These are phyloP conservation scores for Alectoris magna DNA, from an alignment of 2,797 vertebrate species.

Conservation along the genomic window DNA sequence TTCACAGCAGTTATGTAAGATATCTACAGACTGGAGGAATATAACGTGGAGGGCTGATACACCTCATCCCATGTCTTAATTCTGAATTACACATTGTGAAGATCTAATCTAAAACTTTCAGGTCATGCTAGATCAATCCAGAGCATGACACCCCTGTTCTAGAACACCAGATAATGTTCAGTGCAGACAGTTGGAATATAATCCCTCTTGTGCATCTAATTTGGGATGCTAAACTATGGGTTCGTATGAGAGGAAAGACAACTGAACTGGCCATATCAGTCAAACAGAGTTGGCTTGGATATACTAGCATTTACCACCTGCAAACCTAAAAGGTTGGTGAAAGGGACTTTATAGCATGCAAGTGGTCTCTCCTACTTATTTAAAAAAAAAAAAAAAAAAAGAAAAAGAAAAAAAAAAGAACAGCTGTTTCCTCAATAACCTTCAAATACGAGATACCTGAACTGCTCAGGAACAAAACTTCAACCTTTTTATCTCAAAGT, in stretches of 20 bases:
- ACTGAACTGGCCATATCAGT: background rate
- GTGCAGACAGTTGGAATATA: background rate
- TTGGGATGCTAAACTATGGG: background rate
- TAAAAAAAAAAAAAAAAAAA: background rate
- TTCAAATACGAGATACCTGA: background rate
- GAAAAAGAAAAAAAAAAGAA: too few species aligned
- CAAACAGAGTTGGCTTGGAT: background rate
- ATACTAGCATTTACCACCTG: background rate
- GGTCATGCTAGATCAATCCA: fast-evolving
- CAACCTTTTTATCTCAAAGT: background rate
- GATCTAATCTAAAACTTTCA: background rate
- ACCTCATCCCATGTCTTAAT: background rate
- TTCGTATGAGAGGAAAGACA: background rate
- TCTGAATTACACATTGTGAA: background rate
- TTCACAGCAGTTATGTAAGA: background rate
- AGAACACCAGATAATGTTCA: background rate
- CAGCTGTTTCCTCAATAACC: background rate
- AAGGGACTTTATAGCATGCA: background rate
- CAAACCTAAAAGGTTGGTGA: background rate
- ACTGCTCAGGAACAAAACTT: background rate
- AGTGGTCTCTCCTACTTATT: background rate
- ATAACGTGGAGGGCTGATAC: background rate
- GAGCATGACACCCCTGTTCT: background rate
- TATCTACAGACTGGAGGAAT: background rate
- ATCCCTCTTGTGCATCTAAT: background rate